Conservation (phyloP, 92 coral and sea anemone genomes). For the Micromussa lordhowensis region DNA sequence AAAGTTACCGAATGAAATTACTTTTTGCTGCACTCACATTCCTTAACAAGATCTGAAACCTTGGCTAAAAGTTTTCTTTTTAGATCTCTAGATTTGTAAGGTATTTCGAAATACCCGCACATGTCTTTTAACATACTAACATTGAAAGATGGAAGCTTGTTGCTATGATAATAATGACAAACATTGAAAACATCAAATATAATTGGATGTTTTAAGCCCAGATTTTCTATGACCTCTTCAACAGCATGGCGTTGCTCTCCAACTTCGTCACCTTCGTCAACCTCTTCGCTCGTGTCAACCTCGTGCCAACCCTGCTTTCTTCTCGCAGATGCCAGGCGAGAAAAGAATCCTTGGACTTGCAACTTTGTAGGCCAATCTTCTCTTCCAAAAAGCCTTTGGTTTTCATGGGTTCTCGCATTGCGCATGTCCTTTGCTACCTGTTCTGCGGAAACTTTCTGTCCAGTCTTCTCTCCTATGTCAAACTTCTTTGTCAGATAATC, state of each 20-base stretch:
- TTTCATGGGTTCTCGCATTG: too few relatives aligned
- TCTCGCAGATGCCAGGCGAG: constrained; percentile 78
- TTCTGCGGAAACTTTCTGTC: constrained; percentile 62
- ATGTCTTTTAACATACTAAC: constrained; percentile 54
- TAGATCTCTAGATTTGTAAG: constrained; percentile 48
- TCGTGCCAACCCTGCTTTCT: constrained; percentile 28
- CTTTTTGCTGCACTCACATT: too few relatives aligned
- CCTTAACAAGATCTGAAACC: constrained; percentile 29
- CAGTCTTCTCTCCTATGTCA: constrained; percentile 67
- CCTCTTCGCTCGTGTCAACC: constrained; percentile 27
- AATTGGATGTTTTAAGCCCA: constrained; percentile 63
- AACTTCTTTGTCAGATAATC: constrained; percentile 65
- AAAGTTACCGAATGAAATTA: too few relatives aligned
- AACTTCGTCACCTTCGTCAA: constrained; percentile 29
- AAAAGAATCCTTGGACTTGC: too few relatives aligned
- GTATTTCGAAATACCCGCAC: constrained; percentile 41
- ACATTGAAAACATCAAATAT: constrained; percentile 49
- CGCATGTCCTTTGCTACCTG: too few relatives aligned
- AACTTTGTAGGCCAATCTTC: too few relatives aligned
- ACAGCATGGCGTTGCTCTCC: constrained; percentile 46
- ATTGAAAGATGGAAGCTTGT: constrained; percentile 42
- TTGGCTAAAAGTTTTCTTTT: constrained; percentile 35
- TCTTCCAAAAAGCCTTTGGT: too few relatives aligned
- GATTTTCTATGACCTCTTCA: constrained; percentile 41
- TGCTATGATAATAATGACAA: constrained; percentile 37